Conservation (phyloP, 2,888 invertebrate species). For the Chouioia cunea region DNA sequence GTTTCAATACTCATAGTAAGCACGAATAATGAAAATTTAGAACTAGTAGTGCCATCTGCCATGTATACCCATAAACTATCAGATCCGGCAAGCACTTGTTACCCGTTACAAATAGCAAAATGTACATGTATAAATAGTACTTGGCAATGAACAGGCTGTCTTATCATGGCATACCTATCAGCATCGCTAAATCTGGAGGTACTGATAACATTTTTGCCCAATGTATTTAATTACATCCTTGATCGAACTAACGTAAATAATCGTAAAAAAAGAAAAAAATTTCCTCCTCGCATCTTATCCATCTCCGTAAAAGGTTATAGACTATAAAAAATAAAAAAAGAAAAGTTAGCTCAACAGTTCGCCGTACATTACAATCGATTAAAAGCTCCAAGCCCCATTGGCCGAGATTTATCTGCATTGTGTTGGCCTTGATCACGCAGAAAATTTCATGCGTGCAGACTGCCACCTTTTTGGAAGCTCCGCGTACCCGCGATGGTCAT, state of each 20-base stretch:
- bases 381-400: constrained; percentile 2
- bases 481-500: too few relatives aligned
- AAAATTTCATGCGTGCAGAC: too few relatives aligned
- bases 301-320: constrained; percentile 1
- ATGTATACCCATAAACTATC: background rate
- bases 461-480: too few relatives aligned
- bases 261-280: background rate
- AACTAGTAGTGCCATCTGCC: constrained; percentile 26
- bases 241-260: constrained; percentile 5
- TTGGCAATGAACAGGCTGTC: background rate
- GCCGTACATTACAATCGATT: constrained; percentile 7
- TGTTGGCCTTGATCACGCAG: constrained; percentile 4
- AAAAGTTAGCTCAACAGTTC: background rate
- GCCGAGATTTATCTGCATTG: background rate
- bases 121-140: too few relatives aligned
- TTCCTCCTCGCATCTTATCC: background rate
- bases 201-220: constrained; percentile 17
- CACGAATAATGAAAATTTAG: background rate
- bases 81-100: constrained; percentile 22
- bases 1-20: too few relatives aligned
- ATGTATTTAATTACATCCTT: constrained; percentile 29
- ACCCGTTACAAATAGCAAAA: constrained; percentile 3
- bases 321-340: too few relatives aligned
- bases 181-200: background rate
- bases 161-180: background rate